phyloP scores from a whole-genome alignment of 2,113 vertebrate genomes.

The Hemicordylus capensis region DNA sequence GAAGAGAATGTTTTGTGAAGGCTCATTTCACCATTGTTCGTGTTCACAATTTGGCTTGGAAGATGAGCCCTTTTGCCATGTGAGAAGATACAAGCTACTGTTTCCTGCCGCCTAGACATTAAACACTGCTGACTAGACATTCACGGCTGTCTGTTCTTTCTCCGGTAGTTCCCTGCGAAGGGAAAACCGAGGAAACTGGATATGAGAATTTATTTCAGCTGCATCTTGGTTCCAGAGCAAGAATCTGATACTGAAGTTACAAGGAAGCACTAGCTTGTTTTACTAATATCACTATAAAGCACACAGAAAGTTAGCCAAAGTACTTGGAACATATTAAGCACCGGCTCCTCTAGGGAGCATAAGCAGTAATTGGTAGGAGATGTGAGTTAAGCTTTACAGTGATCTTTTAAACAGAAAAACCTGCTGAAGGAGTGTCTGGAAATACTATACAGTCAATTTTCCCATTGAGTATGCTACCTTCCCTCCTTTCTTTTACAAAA shows the following conservation, averaged over 20 bases:
- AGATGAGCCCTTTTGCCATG: accelerated
- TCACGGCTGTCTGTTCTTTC: not conserved
- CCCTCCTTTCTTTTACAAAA: slow-evolving; percentile 4
- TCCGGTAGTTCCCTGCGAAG: not conserved
- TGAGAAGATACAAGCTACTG: not conserved
- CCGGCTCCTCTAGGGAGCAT: slow-evolving; percentile 24
- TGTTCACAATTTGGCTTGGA: not conserved
- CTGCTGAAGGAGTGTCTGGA: slow-evolving; percentile 19
- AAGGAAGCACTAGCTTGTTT: slow-evolving; percentile 36
- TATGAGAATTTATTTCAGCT: not conserved
- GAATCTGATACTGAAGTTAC: slow-evolving; percentile 24
- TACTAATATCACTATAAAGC: slow-evolving; percentile 13
- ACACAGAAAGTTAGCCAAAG: not conserved
- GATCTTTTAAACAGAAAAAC: slow-evolving; percentile 44
- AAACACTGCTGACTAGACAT: not conserved
- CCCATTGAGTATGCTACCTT: slow-evolving; percentile 9
- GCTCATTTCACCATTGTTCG: not conserved
- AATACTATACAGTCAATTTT: not conserved
- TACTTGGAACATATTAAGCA: slow-evolving; percentile 27
- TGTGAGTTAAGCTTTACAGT: slow-evolving; percentile 46
- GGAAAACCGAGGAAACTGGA: not conserved
- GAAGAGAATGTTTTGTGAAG: not conserved
- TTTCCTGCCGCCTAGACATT: not conserved
- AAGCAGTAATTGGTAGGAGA: slow-evolving; percentile 53
- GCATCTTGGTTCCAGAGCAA: not conserved